Percentiles rank a stretch among this genome's conserved stretches.
Evolutionary conservation across 2,888 invertebrate species (phyloP).

Genomic region (Eupithecia subfuscata): DNA sequence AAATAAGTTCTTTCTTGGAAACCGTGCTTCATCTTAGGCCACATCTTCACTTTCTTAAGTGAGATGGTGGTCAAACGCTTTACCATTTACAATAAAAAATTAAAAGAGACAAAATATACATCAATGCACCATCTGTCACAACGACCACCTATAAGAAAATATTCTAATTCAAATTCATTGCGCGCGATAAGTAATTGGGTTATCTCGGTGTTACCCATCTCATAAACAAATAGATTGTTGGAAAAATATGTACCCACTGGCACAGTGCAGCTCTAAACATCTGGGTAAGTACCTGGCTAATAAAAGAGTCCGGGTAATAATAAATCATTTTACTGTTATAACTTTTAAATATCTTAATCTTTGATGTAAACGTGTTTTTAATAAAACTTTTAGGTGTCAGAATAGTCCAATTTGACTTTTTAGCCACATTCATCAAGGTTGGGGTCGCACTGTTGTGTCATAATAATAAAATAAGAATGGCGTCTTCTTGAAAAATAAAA

Average conservation of each 20-base stretch:
- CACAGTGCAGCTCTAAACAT: conserved; percentile 12
- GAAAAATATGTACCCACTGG: conserved; percentile 35
- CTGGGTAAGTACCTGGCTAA: background rate
- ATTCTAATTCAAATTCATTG: conserved; percentile 60
- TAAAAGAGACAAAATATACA: conserved; percentile 9
- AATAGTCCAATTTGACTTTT: background rate
- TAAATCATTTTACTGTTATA: background rate
- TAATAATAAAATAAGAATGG: too few species aligned
- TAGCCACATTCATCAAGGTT: background rate
- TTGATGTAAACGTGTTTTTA: background rate
- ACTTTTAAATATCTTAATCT: background rate
- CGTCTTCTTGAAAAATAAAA: too few species aligned
- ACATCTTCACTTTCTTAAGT: background rate
- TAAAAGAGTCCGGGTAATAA: too few species aligned
- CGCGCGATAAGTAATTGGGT: conserved; percentile 71
- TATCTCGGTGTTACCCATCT: conserved; percentile 70
- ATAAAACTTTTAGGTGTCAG: too few species aligned
- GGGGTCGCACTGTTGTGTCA: background rate
- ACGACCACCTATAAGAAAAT: conserved; percentile 53
- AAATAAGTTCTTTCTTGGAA: background rate
- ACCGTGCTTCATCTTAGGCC: background rate
- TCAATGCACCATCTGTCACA: conserved; percentile 23
- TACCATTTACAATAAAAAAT: background rate
- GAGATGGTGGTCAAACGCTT: background rate
- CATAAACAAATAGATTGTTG: conserved; percentile 67